A percentile compares a stretch with the other conserved stretches of the same genome.
Conservation (phyloP, 2,888 invertebrate species). For the Dynastes maya region DNA sequence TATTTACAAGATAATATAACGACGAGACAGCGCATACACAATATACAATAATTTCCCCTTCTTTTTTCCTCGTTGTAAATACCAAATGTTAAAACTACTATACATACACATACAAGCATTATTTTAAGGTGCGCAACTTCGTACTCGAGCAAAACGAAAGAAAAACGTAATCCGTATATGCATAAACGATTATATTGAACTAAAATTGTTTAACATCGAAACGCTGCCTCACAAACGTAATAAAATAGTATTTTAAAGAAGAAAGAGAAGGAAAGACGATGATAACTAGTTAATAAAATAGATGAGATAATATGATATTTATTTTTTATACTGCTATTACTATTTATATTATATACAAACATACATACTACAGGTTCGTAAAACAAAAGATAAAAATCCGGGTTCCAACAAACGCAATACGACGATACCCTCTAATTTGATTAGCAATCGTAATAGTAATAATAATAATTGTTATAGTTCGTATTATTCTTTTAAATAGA, state of each 20-base stretch:
- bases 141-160: background rate
- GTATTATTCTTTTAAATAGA: background rate
- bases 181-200: constrained; percentile 41
- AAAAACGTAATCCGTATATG: background rate
- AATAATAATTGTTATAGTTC: background rate
- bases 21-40: too few relatives aligned
- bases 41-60: too few relatives aligned
- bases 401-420: background rate
- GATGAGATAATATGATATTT: constrained; percentile 5
- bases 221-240: constrained; percentile 61
- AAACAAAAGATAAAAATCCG: background rate
- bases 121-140: background rate
- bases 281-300: constrained; percentile 6
- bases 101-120: constrained; percentile 7
- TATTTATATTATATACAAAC: constrained; percentile 5
- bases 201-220: constrained; percentile 70
- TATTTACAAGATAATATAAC: constrained; percentile 23
- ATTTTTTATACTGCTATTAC: constrained; percentile 15
- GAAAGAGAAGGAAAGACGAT: background rate
- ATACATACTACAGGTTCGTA: background rate
- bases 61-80: too few relatives aligned
- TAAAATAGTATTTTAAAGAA: constrained; percentile 40
- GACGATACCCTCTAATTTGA: too few relatives aligned
- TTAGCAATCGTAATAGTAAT: too few relatives aligned
- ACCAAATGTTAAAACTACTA: background rate